Evolutionary conservation across 2,113 vertebrate genomes (phyloP), one percentile per base, ranked within the genome.

Genomic region (Ailurus styani): DNA sequence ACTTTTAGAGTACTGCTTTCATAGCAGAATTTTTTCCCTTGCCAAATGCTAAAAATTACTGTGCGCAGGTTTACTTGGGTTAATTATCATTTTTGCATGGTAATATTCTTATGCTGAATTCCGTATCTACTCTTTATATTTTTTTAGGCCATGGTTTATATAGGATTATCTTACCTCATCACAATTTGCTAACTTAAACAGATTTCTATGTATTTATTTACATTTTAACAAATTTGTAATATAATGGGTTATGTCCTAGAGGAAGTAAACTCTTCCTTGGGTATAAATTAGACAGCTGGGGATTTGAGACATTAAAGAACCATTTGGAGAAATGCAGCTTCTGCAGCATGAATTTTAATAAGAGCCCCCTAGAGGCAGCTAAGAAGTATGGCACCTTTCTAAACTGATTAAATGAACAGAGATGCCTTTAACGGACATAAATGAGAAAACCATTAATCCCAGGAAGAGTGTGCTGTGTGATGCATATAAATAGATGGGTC

Each of bases 141-240:
- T 73, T 93, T 97, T 60, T 52, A 94, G 75, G 52, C 47, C n/a
- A 60, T 81, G 52, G 4, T 85, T 97, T 90, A 64, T 64, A 37
- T 50, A 89, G 66, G 47, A 89, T 96, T 95, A 94, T 95, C 95
- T 96, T 92, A 97, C 83, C 17, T 93, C 81, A 64, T 40, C 21
- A 88, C 50, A 91, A 14, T 93, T 97, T 97, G 86, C 87, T 97
- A 95, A 87, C 78, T 94, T 91, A 93, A 93, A 88, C 81, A 88
- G 62, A 96, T 89, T 94, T 93, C 37, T 94, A 31, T 82, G 8
- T 82, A 68, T 97, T 91, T 92, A 82, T 97, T 97, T 95, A 81
- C 70, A 95, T 86, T 91, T 97, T 88, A 93, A 92, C 20, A 27
- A 57, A 3, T 75, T 84, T 90, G 20, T 97, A 66, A 82, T 87